A percentile compares a stretch with the other conserved stretches of the same genome.
Conservation (phyloP, 37 sponge, comb jelly and placozoan genomes). For the Geodia barretti region DNA sequence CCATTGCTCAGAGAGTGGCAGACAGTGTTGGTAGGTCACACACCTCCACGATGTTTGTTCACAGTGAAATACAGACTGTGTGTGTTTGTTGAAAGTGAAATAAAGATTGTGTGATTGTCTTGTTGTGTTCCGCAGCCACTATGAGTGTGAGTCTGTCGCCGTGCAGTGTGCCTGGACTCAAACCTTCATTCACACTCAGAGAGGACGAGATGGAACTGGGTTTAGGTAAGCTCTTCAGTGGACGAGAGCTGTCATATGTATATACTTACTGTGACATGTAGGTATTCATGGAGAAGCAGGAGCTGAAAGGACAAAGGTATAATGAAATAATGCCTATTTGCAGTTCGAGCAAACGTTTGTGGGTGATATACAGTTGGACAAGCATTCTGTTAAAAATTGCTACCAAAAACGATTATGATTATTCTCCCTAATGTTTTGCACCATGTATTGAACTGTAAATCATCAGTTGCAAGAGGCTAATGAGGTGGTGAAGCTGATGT, state of each 20-base stretch:
- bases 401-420: too few relatives aligned
- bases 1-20: conserved; percentile 68
- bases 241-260: not conserved
- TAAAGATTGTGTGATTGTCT: too few relatives aligned
- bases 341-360: too few relatives aligned
- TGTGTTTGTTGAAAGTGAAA: too few relatives aligned
- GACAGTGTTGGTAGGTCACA: conserved; percentile 48
- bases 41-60: not conserved
- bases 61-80: too few relatives aligned
- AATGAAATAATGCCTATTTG: not conserved
- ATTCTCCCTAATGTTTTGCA: too few relatives aligned
- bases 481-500: conserved; percentile 60
- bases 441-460: not conserved
- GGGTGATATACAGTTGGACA: too few relatives aligned
- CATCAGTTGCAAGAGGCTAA: conserved; percentile 65
- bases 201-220: conserved; percentile 92
- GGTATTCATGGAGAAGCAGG: conserved; percentile 99
- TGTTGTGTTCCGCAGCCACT: too few relatives aligned
- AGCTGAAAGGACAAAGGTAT: conserved; percentile 64
- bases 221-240: conserved; percentile 39
- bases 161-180: conserved; percentile 85
- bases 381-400: too few relatives aligned
- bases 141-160: conserved; percentile 92
- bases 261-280: conserved; percentile 6
- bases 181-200: conserved; percentile 77